phyloP scores from a whole-genome alignment of 2,113 vertebrate species.

The Megaceryle torquata region DNA sequence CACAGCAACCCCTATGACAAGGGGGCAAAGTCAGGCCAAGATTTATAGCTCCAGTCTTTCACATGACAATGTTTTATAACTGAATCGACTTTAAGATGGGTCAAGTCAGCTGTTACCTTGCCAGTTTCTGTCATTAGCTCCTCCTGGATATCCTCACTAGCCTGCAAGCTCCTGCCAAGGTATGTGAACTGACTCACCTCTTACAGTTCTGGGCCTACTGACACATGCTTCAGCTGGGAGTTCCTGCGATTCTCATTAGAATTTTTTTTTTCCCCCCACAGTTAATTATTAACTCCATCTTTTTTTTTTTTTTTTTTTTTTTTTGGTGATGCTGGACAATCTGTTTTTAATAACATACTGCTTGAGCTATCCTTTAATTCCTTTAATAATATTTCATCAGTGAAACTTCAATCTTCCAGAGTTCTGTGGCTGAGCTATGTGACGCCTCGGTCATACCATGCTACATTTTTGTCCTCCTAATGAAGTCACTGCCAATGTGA shows the following conservation, averaged over 20 bases:
- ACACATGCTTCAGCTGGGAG: background rate
- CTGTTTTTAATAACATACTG: background rate
- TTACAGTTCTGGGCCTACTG: background rate
- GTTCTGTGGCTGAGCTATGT: background rate
- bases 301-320: background rate
- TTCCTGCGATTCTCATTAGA: background rate
- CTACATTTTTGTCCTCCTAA: background rate
- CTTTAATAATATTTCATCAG: background rate
- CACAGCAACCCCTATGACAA: background rate
- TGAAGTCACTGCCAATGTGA: background rate
- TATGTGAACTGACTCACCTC: constrained; percentile 7
- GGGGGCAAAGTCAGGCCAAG: background rate
- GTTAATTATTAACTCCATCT: background rate
- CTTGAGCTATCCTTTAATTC: background rate
- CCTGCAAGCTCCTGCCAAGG: background rate
- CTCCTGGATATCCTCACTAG: constrained; percentile 41
- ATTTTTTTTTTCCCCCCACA: no score
- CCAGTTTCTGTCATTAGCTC: constrained; percentile 16
- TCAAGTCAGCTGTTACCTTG: constrained; percentile 10
- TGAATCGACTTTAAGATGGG: background rate
- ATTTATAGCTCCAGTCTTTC: background rate
- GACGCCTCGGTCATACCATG: background rate
- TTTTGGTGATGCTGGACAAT: background rate
- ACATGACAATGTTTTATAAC: background rate
- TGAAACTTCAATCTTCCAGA: background rate